phyloP scores from a whole-genome alignment of 1,140 invertebrate species.

The Ceratosolen solmsi region DNA sequence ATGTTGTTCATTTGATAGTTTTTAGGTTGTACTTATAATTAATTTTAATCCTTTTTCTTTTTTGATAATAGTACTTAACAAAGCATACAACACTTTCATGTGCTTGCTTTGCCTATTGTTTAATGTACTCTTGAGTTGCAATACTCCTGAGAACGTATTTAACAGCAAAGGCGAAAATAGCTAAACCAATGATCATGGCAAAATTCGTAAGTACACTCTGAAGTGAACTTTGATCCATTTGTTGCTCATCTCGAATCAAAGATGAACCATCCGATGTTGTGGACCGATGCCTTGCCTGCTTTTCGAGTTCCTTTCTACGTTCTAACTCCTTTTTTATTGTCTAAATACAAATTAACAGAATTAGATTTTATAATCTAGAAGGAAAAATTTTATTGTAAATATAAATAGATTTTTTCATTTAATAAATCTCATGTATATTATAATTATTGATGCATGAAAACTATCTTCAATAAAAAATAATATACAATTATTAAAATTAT shows the following conservation, averaged over 20 bases:
- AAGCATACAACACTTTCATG: constrained; percentile 27
- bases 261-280: constrained; percentile 66
- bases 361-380: not conserved
- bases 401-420: not conserved
- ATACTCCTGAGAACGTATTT: constrained; percentile 84
- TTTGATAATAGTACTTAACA: constrained; percentile 34
- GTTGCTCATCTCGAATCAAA: constrained; percentile 72
- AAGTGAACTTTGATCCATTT: constrained; percentile 79
- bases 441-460: not conserved
- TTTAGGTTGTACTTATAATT: constrained; percentile 9
- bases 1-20: constrained; percentile 27
- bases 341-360: constrained; percentile 54
- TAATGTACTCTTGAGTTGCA: constrained; percentile 54
- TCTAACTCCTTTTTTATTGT: constrained; percentile 70
- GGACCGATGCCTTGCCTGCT: constrained; percentile 64
- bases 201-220: constrained; percentile 86
- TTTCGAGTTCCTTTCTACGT: constrained; percentile 71
- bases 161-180: constrained; percentile 89
- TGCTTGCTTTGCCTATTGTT: constrained; percentile 13
- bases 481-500: not conserved
- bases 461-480: not conserved
- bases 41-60: constrained; percentile 11
- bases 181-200: constrained; percentile 86
- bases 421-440: not conserved
- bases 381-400: too few relatives aligned